Conservation (phyloP, 2,113 vertebrate genomes). For the Siphamia tubifer region DNA sequence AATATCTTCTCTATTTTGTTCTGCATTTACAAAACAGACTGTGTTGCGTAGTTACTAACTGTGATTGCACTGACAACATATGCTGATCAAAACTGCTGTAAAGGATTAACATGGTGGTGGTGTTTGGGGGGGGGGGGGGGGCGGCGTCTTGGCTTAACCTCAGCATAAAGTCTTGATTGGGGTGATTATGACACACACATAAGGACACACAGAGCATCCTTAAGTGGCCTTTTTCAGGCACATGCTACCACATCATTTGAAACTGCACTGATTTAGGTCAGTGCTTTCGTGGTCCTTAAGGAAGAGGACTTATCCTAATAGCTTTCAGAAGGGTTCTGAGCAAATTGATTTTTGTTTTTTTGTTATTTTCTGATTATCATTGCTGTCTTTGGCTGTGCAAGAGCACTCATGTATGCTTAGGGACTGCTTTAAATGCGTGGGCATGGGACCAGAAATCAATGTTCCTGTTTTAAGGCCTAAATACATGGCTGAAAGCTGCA, state of each 20-base stretch:
- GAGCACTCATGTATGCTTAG: slow-evolving; percentile 33
- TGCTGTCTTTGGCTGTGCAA: slow-evolving; percentile 21
- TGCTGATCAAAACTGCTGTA: slow-evolving; percentile 49
- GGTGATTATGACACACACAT: slow-evolving; percentile 51
- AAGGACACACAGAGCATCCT: slow-evolving; percentile 23
- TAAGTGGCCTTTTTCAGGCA: slow-evolving; percentile 48
- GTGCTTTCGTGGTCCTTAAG: slow-evolving; percentile 41
- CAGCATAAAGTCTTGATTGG: slow-evolving; percentile 61
- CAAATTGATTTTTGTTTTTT: slow-evolving; percentile 32
- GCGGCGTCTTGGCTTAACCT: slow-evolving; percentile 34
- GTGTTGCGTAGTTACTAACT: background rate
- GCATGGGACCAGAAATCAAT: slow-evolving; percentile 53
- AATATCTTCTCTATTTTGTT: background rate
- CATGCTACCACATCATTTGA: slow-evolving; percentile 12
- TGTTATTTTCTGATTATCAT: slow-evolving; percentile 39
- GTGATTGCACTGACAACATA: slow-evolving; percentile 39
- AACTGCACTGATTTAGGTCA: slow-evolving; percentile 56
- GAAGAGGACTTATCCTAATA: slow-evolving; percentile 51
- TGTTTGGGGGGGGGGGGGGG: slow-evolving; percentile 2
- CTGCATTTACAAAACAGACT: background rate
- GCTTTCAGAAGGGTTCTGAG: slow-evolving; percentile 36
- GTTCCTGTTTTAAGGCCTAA: slow-evolving; percentile 49
- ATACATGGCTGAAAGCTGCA: slow-evolving; percentile 49
- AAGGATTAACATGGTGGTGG: slow-evolving; percentile 42
- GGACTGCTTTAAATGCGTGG: slow-evolving; percentile 33